Conservation (phyloP, 2,113 vertebrate genomes). For the Phycodurus eques region DNA sequence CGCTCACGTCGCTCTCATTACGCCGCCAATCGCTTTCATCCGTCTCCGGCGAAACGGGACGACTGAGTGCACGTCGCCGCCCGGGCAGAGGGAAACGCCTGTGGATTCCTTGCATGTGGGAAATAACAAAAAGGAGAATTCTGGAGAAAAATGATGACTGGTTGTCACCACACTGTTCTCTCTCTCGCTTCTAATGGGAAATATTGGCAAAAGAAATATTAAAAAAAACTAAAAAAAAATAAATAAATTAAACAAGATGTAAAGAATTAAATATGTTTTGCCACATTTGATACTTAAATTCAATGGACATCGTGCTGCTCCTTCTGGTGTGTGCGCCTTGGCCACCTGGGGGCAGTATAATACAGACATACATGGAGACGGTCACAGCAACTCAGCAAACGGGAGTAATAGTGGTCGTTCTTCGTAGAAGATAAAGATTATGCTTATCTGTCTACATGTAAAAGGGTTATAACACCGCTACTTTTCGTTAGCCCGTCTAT, state of each 20-base stretch:
- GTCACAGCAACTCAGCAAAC: too few species aligned
- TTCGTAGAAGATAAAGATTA: too few species aligned
- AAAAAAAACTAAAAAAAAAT: too few species aligned
- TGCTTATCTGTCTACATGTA: too few species aligned
- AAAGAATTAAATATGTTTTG: background rate
- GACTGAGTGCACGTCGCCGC: background rate
- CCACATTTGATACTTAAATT: background rate
- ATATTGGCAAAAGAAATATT: too few species aligned
- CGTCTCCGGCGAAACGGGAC: background rate
- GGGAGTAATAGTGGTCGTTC: too few species aligned
- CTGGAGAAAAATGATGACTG: background rate
- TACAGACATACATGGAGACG: background rate
- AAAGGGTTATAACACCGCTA: too few species aligned
- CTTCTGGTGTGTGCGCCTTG: background rate
- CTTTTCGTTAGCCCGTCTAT: too few species aligned
- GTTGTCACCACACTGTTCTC: background rate
- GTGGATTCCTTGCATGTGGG: background rate
- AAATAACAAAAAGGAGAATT: background rate
- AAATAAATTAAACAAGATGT: background rate
- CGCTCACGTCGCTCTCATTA: constrained; percentile 1
- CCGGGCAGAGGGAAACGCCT: background rate
- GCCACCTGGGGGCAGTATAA: background rate
- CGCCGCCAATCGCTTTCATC: background rate
- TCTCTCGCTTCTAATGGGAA: background rate
- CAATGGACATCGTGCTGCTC: background rate